phyloP scores from a whole-genome alignment of 2,113 vertebrate genomes.

The Tautogolabrus adspersus region DNA sequence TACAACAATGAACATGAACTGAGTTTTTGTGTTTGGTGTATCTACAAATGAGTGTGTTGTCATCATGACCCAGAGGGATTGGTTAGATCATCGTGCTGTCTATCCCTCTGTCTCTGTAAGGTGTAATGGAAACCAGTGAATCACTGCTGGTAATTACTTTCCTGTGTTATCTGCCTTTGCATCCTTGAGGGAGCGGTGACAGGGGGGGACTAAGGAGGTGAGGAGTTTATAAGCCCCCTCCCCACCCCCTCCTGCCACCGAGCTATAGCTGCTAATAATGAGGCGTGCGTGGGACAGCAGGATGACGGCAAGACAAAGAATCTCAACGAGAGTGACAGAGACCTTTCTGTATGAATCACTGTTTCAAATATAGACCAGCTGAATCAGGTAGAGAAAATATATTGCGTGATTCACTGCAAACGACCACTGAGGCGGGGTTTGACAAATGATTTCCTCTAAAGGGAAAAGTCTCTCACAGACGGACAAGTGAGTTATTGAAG shows the following conservation, averaged over 20 bases:
- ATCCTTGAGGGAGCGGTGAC: constrained; percentile 40
- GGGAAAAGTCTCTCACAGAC: constrained; percentile 6
- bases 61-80: constrained; percentile 40
- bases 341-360: constrained; percentile 34
- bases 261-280: constrained; percentile 43
- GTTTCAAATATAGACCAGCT: constrained; percentile 31
- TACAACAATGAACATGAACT: not conserved
- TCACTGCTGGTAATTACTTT: constrained; percentile 60
- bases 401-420: constrained; percentile 12
- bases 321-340: constrained; percentile 9
- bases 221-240: constrained; percentile 22
- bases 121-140: constrained; percentile 66
- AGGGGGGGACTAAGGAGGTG: not conserved
- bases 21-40: constrained; percentile 27
- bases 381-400: constrained; percentile 5
- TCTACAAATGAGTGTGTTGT: constrained; percentile 44
- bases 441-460: constrained; percentile 36
- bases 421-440: not conserved
- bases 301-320: constrained; percentile 39
- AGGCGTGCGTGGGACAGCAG: not conserved
- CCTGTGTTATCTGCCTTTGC: constrained; percentile 33
- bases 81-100: constrained; percentile 48
- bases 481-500: constrained; percentile 4
- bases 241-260: not conserved
- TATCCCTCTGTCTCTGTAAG: constrained; percentile 30